Base-by-base conservation (phyloP, 2,113 vertebrate species). In the Meles meles region DNA sequence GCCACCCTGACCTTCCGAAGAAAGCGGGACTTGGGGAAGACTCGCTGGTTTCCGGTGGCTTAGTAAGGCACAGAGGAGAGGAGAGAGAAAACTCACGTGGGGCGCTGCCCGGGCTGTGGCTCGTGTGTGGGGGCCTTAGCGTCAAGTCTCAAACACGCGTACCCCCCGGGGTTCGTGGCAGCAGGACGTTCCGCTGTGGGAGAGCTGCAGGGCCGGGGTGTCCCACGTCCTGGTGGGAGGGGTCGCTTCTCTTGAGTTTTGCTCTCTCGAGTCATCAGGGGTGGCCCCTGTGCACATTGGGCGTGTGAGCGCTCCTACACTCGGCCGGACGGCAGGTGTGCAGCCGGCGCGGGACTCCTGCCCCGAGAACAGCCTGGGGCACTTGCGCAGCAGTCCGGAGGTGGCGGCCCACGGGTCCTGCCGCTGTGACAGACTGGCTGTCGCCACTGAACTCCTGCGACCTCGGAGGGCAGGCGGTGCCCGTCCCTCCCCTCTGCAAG, bases 141-240 rank as follows among this genome's bases (percentile, higher is more conserved):
- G 2, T 39, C 21, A 20, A 5, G 74, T 74, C 47, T 85, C 39
- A 55, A 63, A 79, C 27, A 29, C 37, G 23, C 29, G 3, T 63
- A 39, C 31, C 17, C 9, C 9, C n/a, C 29, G 59, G 18, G 31
- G 39, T 88, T 92, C n/a, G 12, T 65, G 69, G 29, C 59, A 42
- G 15, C 20, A 2, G 79, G 12, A 15, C 23, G 5, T 39, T 63
- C 47, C 2, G 29, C 39, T 3, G 0, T 9, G 61, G 17, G 44
- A 57, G 20, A 4, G 0, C 27, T 31, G 52, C 7, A 6, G 72
- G 92, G 37, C 37, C 6, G 21, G 25, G 47, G 31, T 11, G 37
- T 31, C 65, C 12, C 71, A 37, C 37, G 5, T 49, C 21, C n/a
- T 65, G 69, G 83, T 55, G 47, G 3, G 55, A 82, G 57, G 31